Evolutionary conservation across 1,140 invertebrate species (phyloP).

Genomic region (Tenebrio molitor): DNA sequence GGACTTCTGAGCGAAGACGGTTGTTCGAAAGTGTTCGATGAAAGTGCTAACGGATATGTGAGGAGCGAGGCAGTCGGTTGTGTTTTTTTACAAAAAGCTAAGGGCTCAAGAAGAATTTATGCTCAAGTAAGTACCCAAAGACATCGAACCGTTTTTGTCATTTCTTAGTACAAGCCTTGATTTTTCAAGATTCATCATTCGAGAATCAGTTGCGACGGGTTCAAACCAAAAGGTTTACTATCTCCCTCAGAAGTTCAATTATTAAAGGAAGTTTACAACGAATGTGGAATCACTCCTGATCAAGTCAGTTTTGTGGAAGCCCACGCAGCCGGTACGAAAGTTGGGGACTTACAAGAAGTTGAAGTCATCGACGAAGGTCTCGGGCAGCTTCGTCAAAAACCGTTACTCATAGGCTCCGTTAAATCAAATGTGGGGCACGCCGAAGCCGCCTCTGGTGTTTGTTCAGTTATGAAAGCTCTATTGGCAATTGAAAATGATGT

Average conservation of each 20-base stretch:
- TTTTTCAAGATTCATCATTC: constrained; percentile 66
- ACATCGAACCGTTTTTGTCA: too few species aligned
- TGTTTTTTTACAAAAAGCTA: constrained; percentile 85
- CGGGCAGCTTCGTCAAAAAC: constrained; percentile 78
- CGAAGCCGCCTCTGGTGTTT: constrained; percentile 90
- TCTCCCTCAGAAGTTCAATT: constrained; percentile 86
- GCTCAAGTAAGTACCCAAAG: constrained; percentile 59
- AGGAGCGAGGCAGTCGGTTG: constrained; percentile 84
- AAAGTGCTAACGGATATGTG: constrained; percentile 81
- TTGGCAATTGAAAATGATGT: constrained; percentile 81
- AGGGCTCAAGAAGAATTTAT: constrained; percentile 83
- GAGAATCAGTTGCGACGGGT: constrained; percentile 87
- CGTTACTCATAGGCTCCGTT: constrained; percentile 88
- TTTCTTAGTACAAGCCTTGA: too few species aligned
- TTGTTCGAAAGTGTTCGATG: constrained; percentile 91
- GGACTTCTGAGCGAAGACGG: constrained; percentile 91
- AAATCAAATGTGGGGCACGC: constrained; percentile 96
- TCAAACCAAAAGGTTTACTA: constrained; percentile 49
- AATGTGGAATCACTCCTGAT: constrained; percentile 81
- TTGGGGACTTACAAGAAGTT: constrained; percentile 91
- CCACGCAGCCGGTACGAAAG: constrained; percentile 88
- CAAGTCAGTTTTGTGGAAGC: constrained; percentile 90
- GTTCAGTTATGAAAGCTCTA: constrained; percentile 85
- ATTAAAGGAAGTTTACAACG: constrained; percentile 87
- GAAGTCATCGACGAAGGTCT: constrained; percentile 86